A percentile compares a stretch with the other conserved stretches of the same genome.
Conservation (phyloP, 2,888 invertebrate species). For the Leptothorax acervorum region DNA sequence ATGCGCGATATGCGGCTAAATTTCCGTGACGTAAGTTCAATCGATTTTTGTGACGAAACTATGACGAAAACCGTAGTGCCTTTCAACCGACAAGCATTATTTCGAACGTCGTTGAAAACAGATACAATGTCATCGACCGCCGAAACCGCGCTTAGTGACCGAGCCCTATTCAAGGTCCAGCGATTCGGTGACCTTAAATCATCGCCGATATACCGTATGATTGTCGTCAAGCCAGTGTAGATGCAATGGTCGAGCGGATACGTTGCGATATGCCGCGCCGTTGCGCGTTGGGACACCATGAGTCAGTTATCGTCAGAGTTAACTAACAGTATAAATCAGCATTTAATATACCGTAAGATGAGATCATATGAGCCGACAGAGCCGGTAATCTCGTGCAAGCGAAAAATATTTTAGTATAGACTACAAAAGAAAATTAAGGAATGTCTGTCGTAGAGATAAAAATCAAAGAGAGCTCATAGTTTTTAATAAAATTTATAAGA, state of each 20-base stretch:
- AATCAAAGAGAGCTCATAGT: not conserved
- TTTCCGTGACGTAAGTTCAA: conserved; percentile 15
- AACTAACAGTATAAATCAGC: conserved; percentile 49
- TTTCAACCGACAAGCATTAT: conserved; percentile 23
- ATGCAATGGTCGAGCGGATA: conserved; percentile 32
- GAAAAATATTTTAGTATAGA: not conserved
- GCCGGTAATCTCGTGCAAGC: not conserved
- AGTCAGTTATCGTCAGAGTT: conserved; percentile 29
- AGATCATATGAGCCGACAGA: conserved; percentile 12
- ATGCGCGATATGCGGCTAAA: not conserved
- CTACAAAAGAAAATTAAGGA: not conserved
- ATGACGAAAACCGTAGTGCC: not conserved
- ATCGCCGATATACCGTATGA: conserved; percentile 37
- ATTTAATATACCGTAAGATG: conserved; percentile 47
- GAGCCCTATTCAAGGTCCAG: conserved; percentile 59
- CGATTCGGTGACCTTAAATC: conserved; percentile 50
- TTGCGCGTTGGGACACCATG: not conserved
- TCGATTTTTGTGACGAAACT: conserved; percentile 18
- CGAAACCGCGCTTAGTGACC: conserved; percentile 54
- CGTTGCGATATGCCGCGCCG: conserved; percentile 1
- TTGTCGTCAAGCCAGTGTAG: conserved; percentile 23
- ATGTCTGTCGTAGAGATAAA: not conserved
- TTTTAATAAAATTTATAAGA: conserved; percentile 1
- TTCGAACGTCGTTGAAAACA: not conserved
- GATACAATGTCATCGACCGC: conserved; percentile 60